Conservation (phyloP, 2,113 vertebrate genomes). For the Brachyhypopomus gauderio region DNA sequence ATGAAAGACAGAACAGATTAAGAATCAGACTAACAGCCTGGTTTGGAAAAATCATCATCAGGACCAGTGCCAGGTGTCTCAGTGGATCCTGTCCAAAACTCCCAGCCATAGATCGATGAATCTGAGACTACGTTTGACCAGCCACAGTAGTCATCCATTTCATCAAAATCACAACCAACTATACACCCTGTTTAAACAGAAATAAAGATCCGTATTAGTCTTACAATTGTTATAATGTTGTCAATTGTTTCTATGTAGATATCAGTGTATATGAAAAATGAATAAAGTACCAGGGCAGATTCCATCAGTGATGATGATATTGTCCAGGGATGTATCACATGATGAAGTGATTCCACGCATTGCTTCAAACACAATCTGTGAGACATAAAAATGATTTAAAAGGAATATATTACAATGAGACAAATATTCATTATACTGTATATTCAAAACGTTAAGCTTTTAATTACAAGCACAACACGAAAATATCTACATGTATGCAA, state of each 20-base stretch:
- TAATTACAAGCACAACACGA: neutral
- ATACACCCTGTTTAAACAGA: constrained; percentile 69
- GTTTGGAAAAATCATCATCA: constrained; percentile 79
- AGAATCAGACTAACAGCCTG: constrained; percentile 71
- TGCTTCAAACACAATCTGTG: constrained; percentile 75
- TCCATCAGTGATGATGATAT: constrained; percentile 76
- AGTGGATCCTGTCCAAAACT: constrained; percentile 50
- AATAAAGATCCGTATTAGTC: neutral
- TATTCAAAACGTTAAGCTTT: neutral
- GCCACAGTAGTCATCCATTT: constrained; percentile 62
- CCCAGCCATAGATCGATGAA: constrained; percentile 61
- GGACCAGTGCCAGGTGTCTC: constrained; percentile 71
- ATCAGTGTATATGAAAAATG: neutral
- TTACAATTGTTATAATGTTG: neutral
- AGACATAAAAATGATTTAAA: neutral
- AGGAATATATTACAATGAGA: neutral
- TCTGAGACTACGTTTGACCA: constrained; percentile 63
- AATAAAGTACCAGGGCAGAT: constrained; percentile 66
- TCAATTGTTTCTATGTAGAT: neutral
- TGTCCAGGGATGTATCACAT: constrained; percentile 76
- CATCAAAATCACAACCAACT: constrained; percentile 77
- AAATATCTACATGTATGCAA: no score
- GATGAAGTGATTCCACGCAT: constrained; percentile 61
- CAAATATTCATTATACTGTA: neutral
- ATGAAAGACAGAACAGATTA: neutral